These are phyloP conservation scores for Synaphobranchus kaupii DNA, from an alignment of 2,797 vertebrate genomes.

Conservation along the genomic window DNA sequence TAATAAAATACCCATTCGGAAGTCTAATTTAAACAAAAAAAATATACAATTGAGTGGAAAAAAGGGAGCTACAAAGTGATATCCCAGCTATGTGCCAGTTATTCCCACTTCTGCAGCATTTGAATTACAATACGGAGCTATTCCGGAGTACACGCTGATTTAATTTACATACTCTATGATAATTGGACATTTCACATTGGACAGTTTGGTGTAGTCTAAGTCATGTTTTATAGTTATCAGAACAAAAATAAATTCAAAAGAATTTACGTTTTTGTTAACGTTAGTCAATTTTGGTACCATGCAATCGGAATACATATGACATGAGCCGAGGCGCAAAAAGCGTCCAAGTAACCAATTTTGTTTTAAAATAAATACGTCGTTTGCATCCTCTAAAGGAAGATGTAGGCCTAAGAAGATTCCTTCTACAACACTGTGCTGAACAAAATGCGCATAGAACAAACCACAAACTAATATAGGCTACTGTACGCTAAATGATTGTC, in stretches of 20 bases:
- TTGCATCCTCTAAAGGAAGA: background rate
- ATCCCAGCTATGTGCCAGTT: background rate
- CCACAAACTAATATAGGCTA: too few relatives aligned
- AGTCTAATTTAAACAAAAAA: background rate
- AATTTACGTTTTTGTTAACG: background rate
- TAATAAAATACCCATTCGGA: background rate
- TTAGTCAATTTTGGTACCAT: background rate
- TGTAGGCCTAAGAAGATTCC: too few relatives aligned
- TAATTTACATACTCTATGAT: background rate
- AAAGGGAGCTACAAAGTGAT: background rate
- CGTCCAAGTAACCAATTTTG: background rate
- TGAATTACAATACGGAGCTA: slow-evolving; percentile 9
- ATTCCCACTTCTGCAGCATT: background rate
- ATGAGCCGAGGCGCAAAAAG: background rate
- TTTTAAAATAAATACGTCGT: background rate
- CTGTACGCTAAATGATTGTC: too few relatives aligned
- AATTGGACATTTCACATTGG: too few relatives aligned
- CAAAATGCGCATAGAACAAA: too few relatives aligned
- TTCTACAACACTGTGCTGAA: too few relatives aligned
- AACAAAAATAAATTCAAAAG: too few relatives aligned
- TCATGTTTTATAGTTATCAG: too few relatives aligned
- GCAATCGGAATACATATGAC: background rate
- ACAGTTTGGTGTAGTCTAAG: too few relatives aligned
- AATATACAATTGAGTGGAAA: background rate
- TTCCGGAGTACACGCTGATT: background rate